A percentile compares a stretch with the other conserved stretches of the same genome.
phyloP scores from a whole-genome alignment of 2,888 invertebrate genomes.

The Agapetus fuscipes region DNA sequence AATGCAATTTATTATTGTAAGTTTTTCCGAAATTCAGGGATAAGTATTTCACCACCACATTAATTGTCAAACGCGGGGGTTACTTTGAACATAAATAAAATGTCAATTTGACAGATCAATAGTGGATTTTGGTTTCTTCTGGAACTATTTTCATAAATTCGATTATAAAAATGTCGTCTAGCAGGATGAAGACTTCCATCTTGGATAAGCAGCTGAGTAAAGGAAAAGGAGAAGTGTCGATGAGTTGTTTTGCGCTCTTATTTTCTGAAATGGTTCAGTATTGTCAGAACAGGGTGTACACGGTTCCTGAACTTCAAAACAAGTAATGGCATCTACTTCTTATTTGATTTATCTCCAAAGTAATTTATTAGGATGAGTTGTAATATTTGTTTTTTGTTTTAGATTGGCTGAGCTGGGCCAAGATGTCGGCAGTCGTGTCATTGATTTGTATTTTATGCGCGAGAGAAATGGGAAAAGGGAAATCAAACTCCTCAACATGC shows the following conservation, averaged over 20 bases:
- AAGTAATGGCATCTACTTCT: slow-evolving; percentile 53
- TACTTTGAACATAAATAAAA: no score
- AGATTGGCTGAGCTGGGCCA: slow-evolving; percentile 92
- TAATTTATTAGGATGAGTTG: background rate
- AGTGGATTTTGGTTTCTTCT: background rate
- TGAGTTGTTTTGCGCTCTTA: slow-evolving; percentile 87
- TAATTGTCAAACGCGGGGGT: no score
- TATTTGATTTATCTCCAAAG: no score
- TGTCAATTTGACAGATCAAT: no score
- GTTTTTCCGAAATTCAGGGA: no score
- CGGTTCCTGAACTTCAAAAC: slow-evolving; percentile 88
- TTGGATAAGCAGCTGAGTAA: slow-evolving; percentile 86
- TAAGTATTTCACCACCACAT: no score
- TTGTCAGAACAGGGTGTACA: slow-evolving; percentile 91
- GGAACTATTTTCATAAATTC: background rate
- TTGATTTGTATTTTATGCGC: slow-evolving; percentile 88
- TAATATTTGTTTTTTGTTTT: slow-evolving; percentile 26
- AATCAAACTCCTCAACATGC: slow-evolving; percentile 87
- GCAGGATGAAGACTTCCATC: slow-evolving; percentile 53
- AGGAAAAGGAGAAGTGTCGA: slow-evolving; percentile 85
- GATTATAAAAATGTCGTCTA: slow-evolving; percentile 8
- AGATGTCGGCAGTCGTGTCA: slow-evolving; percentile 86
- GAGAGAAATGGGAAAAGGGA: slow-evolving; percentile 93
- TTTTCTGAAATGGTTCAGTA: slow-evolving; percentile 99
- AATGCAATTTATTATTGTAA: no score